Evolutionary conservation across 2,888 invertebrate genomes (phyloP).

Genomic region (Ommatoiulus sabulosus): DNA sequence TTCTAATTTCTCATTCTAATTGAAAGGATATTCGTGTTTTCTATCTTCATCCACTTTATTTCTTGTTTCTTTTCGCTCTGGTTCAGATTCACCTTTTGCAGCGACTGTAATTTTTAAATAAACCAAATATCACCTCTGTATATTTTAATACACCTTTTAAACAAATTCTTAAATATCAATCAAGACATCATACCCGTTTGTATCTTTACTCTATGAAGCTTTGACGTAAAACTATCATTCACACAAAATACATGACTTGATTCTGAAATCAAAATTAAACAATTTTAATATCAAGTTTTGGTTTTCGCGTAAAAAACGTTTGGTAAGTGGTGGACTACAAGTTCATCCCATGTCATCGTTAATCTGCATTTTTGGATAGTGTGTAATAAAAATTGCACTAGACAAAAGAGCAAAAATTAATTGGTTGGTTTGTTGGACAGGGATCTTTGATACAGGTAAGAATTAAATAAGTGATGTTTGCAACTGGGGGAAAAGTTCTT

Average conservation of each 20-base stretch:
- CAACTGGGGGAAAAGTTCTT: constrained; percentile 50
- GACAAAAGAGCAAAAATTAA: background rate
- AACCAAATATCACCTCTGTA: background rate
- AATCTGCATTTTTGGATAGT: background rate
- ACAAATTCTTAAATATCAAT: background rate
- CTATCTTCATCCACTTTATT: constrained; percentile 99
- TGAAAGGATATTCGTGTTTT: constrained; percentile 83
- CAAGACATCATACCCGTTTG: constrained; percentile 67
- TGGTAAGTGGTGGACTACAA: background rate
- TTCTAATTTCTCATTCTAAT: background rate
- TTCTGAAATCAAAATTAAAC: constrained; percentile 71
- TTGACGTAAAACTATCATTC: constrained; percentile 98
- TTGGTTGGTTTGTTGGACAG: background rate
- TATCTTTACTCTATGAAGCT: constrained; percentile 84
- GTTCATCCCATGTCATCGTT: background rate
- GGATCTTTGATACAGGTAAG: no score
- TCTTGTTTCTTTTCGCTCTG: constrained; percentile 97
- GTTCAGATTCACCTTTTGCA: constrained; percentile 97
- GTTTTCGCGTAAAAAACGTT: no score
- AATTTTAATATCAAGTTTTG: background rate
- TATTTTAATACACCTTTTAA: background rate
- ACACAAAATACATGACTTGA: constrained; percentile 91
- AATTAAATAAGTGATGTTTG: background rate
- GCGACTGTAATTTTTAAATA: constrained; percentile 76
- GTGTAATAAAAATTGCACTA: no score